phyloP scores from a whole-genome alignment of 2,113 vertebrate species.

The Copsychus sechellarum region DNA sequence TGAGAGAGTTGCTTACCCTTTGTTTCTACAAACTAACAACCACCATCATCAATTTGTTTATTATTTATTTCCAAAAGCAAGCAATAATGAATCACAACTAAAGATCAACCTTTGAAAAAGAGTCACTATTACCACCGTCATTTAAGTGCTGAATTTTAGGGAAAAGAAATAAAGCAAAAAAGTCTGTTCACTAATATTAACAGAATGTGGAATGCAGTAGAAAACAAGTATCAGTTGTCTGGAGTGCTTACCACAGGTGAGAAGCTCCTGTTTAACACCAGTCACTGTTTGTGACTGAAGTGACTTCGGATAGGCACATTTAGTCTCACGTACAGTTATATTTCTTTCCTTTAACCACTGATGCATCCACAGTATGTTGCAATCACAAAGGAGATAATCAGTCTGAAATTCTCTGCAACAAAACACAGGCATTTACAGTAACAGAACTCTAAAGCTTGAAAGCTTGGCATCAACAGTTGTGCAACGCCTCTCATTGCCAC shows the following conservation, averaged over 20 bases:
- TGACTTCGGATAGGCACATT: conserved; percentile 90
- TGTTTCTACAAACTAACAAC: neutral
- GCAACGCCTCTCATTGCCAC: neutral
- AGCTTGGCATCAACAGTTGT: neutral
- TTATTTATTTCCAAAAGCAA: neutral
- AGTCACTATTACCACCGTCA: neutral
- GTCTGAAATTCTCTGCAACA: conserved; percentile 91
- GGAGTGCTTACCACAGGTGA: conserved; percentile 88
- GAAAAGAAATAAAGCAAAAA: neutral
- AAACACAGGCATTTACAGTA: neutral
- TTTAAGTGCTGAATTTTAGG: neutral
- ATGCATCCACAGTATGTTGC: conserved; percentile 92
- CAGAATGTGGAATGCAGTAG: neutral
- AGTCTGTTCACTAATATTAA: neutral
- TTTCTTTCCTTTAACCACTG: conserved; percentile 88
- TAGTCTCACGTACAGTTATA: conserved; percentile 87
- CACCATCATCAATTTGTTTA: neutral
- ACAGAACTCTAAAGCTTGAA: neutral
- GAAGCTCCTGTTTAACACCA: conserved; percentile 81
- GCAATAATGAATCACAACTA: neutral
- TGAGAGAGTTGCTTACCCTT: neutral
- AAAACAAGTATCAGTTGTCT: neutral
- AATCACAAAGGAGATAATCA: conserved; percentile 93
- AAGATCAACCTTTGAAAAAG: neutral
- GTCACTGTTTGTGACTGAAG: conserved; percentile 86